Evolutionary conservation across 2,113 vertebrate species (phyloP), one percentile per base, ranked within the genome.

Genomic region (Machaerirhynchus nigripectus): DNA sequence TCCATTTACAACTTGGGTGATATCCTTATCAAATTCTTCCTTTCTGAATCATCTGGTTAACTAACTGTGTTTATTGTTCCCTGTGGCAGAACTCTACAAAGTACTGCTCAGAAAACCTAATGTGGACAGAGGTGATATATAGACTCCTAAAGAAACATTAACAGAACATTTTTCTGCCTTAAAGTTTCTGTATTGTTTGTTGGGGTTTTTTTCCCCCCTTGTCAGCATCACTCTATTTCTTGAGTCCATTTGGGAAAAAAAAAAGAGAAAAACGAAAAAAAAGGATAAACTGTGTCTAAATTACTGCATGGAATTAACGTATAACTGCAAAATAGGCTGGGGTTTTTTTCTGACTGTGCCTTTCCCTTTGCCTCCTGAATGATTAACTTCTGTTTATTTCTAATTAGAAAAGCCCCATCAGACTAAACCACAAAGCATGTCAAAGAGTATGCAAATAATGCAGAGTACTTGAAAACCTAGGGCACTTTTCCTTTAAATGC

Each of bases 341-440:
- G 50, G 0, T 40, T 52, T 84, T 69, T 77, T 37, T 52, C 39
- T 95, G n/a, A 59, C 46, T 84, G 26, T 63, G 55, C 16, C 18
- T 89, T 89, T 89, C 60, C 50, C 55, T 76, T 75, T 95, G 71
- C 46, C 84, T 93, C 42, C 79, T 91, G n/a, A 96, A 85, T 82
- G 53, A 93, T 96, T 94, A 97, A 90, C 26, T 89, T 90, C 24
- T 89, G 73, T 89, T 87, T 95, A 95, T 96, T 96, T 84, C 70
- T 96, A 88, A 92, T 89, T 84, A 81, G 69, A 89, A 93, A 95
- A 95, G 60, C 73, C 85, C 85, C 83, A 93, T 95, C 93, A 95
- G 75, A 87, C 76, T 88, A 91, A 95, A 70, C 74, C 82, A 84
- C 91, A 77, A 85, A 97, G 88, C 93, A 91, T 90, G 69, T 80